Evolutionary conservation across 2,113 vertebrate species (phyloP), one percentile per base, ranked within the genome.

Genomic region (Syngnathus floridae): DNA sequence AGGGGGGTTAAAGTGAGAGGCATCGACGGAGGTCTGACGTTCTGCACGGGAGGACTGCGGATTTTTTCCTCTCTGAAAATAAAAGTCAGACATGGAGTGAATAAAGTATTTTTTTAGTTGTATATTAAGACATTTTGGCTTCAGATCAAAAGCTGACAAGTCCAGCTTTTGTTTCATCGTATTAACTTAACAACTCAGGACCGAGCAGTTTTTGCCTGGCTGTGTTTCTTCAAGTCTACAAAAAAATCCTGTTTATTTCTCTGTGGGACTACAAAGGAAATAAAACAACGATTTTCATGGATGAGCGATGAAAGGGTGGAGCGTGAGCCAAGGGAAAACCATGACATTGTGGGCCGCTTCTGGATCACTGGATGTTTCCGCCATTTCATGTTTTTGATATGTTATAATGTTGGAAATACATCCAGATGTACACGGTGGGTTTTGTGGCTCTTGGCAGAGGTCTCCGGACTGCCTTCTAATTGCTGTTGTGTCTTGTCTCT

Each of bases 11-110:
- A 65, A 77, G 81, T 73, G 82, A 84, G 65, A 46, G 64, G 19
- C 13, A n/a, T 49, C 13, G 48, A n/a, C 2, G 48, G 19, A 8
- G 71, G 62, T 76, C 68, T 51, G 69, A 82, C 77, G 72, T 80
- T 75, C 76, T 58, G 17, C 45, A 64, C 74, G 26, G 72, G 68
- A 72, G 67, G 63, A 69, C 62, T 26, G 35, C 48, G 40, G 69
- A 38, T 62, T 48, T 68, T 49, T 0, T 61, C 65, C 64, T 69
- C 45, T 77, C 74, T 85, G 10, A 45, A 4, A 10, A 43, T 19
- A 17, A 31, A n/a, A 62, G 11, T 38, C 56, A 21, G 31, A 21
- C 41, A 16, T 14, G 51, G 17, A 59, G 2, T 14, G 0, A 66
- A 36, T 9, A 1, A 3, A 31, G 26, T 31, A 31, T 31, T 31